These are phyloP conservation scores for Ctenomys sociabilis DNA, from an alignment of 2,113 vertebrate genomes.

Conservation along the genomic window DNA sequence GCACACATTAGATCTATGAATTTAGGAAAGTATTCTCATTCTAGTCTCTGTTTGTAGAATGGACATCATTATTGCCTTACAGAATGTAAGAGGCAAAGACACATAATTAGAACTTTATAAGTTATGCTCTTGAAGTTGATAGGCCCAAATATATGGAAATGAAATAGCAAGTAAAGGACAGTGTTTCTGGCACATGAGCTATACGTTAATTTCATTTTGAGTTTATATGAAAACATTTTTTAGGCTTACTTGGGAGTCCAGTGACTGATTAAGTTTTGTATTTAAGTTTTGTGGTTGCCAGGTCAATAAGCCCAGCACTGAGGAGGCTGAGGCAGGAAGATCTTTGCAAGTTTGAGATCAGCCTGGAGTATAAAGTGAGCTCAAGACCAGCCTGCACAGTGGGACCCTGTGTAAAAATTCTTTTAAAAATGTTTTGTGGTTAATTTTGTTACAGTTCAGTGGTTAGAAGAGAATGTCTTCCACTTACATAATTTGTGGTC, in stretches of 20 bases:
- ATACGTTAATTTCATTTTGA: background rate
- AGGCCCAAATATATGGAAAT: background rate
- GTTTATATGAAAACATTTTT: background rate
- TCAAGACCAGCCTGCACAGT: too few species aligned
- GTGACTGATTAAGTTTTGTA: background rate
- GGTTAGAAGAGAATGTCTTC: background rate
- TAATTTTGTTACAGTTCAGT: background rate
- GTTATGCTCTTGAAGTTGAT: background rate
- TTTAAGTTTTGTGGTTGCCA: background rate
- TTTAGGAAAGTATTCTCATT: background rate
- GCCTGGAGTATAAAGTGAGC: too few species aligned
- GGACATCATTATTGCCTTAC: background rate
- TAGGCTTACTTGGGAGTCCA: background rate
- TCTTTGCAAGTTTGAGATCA: too few species aligned
- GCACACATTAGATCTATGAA: background rate
- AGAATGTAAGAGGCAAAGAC: too few species aligned
- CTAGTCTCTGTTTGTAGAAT: background rate
- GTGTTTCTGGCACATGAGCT: background rate
- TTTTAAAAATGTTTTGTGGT: background rate
- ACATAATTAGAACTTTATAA: accelerated
- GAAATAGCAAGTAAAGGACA: background rate
- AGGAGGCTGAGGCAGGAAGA: too few species aligned
- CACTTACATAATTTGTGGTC: background rate
- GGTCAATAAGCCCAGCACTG: too few species aligned
- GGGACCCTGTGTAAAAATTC: too few species aligned